Evolutionary conservation across 2,113 vertebrate species (phyloP).

Genomic region (Falco punctatus): DNA sequence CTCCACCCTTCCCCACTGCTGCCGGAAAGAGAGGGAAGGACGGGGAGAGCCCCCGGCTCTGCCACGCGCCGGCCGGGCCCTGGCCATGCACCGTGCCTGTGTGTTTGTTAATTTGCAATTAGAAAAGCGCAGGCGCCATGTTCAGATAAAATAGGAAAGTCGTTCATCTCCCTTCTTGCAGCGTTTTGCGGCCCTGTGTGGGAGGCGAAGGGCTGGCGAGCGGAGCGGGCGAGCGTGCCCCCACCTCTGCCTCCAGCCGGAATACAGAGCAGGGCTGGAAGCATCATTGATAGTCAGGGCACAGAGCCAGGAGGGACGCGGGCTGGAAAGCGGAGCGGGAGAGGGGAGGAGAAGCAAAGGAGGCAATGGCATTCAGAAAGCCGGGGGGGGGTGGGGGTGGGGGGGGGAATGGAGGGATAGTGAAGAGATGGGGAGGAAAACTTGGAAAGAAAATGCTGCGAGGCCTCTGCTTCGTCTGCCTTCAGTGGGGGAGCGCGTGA

Average conservation of each 20-base stretch:
- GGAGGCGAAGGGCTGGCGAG: background rate
- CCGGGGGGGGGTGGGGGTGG: fast-evolving
- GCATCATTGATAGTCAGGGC: background rate
- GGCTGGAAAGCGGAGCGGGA: background rate
- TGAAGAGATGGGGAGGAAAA: background rate
- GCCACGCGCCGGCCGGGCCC: fast-evolving
- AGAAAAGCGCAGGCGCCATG: background rate
- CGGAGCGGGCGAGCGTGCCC: background rate
- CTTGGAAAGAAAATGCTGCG: background rate
- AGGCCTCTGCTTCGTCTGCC: background rate
- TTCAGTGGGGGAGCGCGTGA: background rate
- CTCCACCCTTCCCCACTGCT: fast-evolving
- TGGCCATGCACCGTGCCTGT: fast-evolving
- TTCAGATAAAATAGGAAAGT: fast-evolving
- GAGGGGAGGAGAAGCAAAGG: background rate
- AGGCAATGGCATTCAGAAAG: background rate
- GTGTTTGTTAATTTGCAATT: background rate
- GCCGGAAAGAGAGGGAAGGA: background rate
- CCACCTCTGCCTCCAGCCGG: background rate
- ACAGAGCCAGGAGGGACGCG: background rate
- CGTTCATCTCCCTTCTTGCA: background rate
- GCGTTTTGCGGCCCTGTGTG: background rate
- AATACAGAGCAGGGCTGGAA: background rate
- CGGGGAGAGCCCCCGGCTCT: background rate
- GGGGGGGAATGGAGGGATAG: background rate